Evolutionary conservation across 1,140 invertebrate species (phyloP).

Genomic region (Apis laboriosa): DNA sequence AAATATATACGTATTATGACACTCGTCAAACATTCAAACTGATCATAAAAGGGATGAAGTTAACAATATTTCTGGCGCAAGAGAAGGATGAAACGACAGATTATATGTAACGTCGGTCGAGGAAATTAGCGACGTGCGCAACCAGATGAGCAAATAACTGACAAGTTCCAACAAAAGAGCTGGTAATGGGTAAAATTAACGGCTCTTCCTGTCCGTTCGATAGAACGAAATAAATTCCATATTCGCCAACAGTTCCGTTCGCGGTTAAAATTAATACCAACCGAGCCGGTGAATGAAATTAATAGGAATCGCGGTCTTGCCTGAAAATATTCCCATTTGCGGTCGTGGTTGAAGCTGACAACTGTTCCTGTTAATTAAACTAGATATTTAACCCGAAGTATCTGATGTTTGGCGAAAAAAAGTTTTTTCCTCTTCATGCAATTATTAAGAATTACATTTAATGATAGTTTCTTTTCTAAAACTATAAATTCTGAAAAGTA

Average conservation of each 20-base stretch:
- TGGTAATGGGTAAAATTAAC: constrained; percentile 12
- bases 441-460: too few relatives aligned
- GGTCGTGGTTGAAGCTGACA: not conserved
- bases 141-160: not conserved
- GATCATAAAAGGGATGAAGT: not conserved
- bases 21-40: not conserved
- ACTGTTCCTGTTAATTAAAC: not conserved
- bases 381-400: not conserved
- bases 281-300: constrained; percentile 12
- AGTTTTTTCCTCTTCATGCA: too few relatives aligned
- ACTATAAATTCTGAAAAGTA: too few relatives aligned
- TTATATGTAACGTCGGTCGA: not conserved
- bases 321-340: constrained; percentile 14
- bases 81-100: not conserved
- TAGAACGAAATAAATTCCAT: not conserved
- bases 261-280: constrained; percentile 16
- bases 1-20: too few relatives aligned
- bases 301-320: not conserved
- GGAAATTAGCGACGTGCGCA: constrained; percentile 8
- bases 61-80: not conserved
- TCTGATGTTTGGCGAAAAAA: not conserved
- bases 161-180: not conserved
- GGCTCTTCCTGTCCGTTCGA: not conserved
- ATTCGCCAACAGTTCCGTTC: not conserved
- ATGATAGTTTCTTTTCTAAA: too few relatives aligned